phyloP scores from a whole-genome alignment of 2,113 vertebrate genomes.

The Scomber japonicus region DNA sequence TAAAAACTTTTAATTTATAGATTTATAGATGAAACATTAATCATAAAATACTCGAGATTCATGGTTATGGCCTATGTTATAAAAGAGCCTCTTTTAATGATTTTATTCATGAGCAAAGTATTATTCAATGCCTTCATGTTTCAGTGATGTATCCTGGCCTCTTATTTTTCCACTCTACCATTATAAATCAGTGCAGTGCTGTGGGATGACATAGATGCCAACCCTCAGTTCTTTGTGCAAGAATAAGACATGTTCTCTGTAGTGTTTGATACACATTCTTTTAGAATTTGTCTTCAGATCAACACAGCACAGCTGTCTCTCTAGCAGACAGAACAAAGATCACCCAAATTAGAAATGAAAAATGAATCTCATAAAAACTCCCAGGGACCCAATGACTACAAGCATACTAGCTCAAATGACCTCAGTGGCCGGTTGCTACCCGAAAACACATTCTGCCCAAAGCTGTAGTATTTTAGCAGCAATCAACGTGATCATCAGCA shows the following conservation, averaged over 20 bases:
- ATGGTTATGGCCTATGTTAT: conserved; percentile 51
- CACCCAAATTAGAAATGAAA: conserved; percentile 61
- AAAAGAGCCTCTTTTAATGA: conserved; percentile 75
- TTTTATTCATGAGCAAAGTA: conserved; percentile 76
- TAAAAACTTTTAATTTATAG: conserved; percentile 38
- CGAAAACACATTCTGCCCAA: conserved; percentile 32
- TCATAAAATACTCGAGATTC: conserved; percentile 59
- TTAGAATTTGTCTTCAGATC: conserved; percentile 56
- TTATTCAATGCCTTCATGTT: conserved; percentile 70
- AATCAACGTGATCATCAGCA: conserved; percentile 47
- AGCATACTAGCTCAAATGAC: conserved; percentile 11
- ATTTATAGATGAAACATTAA: conserved; percentile 70
- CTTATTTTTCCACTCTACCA: conserved; percentile 57
- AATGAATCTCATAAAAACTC: conserved; percentile 34
- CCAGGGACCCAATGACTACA: conserved; percentile 9
- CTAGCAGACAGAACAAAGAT: conserved; percentile 56
- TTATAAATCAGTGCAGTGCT: conserved; percentile 73
- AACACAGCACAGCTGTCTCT: conserved; percentile 50
- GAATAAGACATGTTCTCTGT: conserved; percentile 56
- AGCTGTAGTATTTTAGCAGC: conserved; percentile 29
- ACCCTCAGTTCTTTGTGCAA: conserved; percentile 59
- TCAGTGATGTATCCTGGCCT: conserved; percentile 68
- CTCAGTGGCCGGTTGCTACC: conserved; percentile 16
- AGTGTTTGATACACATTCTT: conserved; percentile 68
- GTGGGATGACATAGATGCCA: conserved; percentile 66